A percentile compares a stretch with the other conserved stretches of the same genome.
These are phyloP conservation scores for Cryptocephalus moraei DNA, from an alignment of 2,888 invertebrate genomes.

Conservation along the genomic window DNA sequence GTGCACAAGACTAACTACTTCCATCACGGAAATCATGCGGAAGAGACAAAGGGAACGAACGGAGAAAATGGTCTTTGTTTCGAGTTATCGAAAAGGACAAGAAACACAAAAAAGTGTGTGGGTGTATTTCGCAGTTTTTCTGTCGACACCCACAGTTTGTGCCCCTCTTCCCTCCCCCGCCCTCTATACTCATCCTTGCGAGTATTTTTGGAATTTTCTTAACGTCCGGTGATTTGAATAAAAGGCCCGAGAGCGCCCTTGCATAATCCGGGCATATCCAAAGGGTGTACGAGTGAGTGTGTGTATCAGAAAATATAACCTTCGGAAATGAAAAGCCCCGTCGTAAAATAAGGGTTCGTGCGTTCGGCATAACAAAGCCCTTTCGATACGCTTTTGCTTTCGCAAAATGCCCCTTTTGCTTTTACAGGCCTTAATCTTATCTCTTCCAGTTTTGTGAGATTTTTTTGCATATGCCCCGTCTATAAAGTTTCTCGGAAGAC, in stretches of 20 bases:
- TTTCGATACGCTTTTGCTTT: conserved; percentile 34
- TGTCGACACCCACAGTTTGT: too few species aligned
- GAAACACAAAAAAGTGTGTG: too few species aligned
- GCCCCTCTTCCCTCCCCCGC: too few species aligned
- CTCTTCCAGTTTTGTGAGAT: conserved; percentile 11
- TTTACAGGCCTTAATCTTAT: conserved; percentile 25
- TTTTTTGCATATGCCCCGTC: conserved; percentile 23
- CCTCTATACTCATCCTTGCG: too few species aligned
- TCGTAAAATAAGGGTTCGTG: conserved; percentile 30
- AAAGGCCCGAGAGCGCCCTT: conserved; percentile 17
- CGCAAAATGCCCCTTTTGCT: conserved; percentile 33
- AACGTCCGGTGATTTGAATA: conserved; percentile 8
- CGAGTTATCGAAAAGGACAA: too few species aligned
- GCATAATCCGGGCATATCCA: conserved; percentile 33
- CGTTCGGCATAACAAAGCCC: conserved; percentile 31
- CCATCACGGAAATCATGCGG: too few species aligned
- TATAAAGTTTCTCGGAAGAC: conserved; percentile 14
- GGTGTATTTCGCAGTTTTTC: too few species aligned
- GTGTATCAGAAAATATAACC: conserved; percentile 31
- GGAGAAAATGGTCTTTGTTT: too few species aligned
- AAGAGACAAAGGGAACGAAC: too few species aligned
- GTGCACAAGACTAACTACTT: too few species aligned
- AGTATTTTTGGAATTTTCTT: too few species aligned
- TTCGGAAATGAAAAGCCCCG: conserved; percentile 33
- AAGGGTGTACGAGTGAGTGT: conserved; percentile 19